Evolutionary conservation across 37 sponge, comb jelly and placozoan genomes (phyloP).

Genomic region (Bolinopsis microptera): DNA sequence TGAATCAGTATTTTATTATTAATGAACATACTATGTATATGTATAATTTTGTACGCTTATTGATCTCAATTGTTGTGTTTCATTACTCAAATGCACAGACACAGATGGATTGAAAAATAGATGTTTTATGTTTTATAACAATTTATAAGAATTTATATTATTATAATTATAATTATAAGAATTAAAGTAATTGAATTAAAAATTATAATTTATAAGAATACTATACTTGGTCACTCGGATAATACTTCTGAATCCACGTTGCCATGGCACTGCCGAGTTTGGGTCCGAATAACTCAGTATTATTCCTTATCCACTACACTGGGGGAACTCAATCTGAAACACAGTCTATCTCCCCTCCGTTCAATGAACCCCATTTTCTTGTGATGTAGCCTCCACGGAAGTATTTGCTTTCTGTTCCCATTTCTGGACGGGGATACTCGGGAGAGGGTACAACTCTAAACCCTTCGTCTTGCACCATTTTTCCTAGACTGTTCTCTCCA

Average conservation of each 20-base stretch:
- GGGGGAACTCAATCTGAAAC: constrained; percentile 22
- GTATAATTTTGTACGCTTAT: too few relatives aligned
- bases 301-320: neutral
- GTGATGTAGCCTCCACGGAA: constrained; percentile 33
- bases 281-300: neutral
- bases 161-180: too few relatives aligned
- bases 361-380: neutral
- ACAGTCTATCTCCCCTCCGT: neutral
- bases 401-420: neutral
- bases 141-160: too few relatives aligned
- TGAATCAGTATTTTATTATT: too few relatives aligned
- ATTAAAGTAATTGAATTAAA: too few relatives aligned
- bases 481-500: neutral
- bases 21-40: too few relatives aligned
- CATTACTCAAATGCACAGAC: too few relatives aligned
- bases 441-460: neutral
- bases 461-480: neutral
- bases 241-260: neutral
- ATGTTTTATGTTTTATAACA: too few relatives aligned
- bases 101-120: too few relatives aligned
- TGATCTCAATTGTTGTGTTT: too few relatives aligned
- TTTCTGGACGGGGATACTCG: neutral
- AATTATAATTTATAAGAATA: too few relatives aligned
- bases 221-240: neutral
- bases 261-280: neutral